phyloP scores from a whole-genome alignment of 2,113 vertebrate species.

The Heliornis fulica region DNA sequence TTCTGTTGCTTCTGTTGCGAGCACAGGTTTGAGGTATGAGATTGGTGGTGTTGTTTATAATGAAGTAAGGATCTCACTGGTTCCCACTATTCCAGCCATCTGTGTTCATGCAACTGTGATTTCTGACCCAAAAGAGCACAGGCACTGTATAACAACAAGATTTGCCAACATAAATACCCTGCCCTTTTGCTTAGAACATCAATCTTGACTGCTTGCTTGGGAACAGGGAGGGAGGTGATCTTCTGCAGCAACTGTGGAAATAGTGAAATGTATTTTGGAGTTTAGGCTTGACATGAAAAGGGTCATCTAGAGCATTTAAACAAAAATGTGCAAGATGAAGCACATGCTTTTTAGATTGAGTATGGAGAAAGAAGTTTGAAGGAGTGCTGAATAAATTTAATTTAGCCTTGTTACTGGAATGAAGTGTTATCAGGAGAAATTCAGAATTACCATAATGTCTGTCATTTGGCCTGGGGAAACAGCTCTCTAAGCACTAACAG shows the following conservation, averaged over 20 bases:
- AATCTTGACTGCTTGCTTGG: neutral
- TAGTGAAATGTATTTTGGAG: neutral
- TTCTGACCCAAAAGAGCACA: neutral
- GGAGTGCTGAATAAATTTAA: neutral
- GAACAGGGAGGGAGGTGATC: neutral
- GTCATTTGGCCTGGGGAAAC: neutral
- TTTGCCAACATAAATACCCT: neutral
- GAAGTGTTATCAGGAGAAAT: neutral
- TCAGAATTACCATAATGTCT: neutral
- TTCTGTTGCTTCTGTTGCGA: neutral
- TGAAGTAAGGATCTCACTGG: neutral
- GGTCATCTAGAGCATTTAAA: neutral
- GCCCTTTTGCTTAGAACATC: neutral
- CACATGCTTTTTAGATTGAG: neutral
- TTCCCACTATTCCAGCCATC: neutral
- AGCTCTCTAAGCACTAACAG: neutral
- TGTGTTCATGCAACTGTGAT: neutral
- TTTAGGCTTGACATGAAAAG: neutral
- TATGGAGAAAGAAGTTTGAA: neutral
- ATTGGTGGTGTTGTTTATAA: neutral
- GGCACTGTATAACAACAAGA: neutral
- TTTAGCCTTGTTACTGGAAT: neutral
- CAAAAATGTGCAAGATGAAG: neutral
- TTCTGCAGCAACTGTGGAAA: neutral
- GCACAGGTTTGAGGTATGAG: neutral